Evolutionary conservation across 2,888 invertebrate genomes (phyloP).

Genomic region (Hypsopygia costalis): DNA sequence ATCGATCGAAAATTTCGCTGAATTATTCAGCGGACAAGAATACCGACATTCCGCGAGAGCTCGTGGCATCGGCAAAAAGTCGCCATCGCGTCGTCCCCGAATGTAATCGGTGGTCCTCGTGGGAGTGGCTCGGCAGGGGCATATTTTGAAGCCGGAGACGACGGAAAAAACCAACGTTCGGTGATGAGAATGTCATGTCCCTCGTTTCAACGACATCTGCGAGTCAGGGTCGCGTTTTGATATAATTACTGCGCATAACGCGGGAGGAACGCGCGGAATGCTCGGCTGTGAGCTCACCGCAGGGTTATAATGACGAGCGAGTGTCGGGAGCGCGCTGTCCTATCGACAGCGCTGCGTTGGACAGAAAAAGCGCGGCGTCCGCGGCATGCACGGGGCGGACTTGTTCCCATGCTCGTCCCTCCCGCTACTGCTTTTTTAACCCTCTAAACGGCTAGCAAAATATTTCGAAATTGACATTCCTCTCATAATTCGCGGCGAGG

Average conservation of each 20-base stretch:
- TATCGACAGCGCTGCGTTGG: conserved; percentile 44
- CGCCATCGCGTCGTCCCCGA: conserved; percentile 44
- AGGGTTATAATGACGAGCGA: conserved; percentile 69
- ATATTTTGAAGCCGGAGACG: conserved; percentile 50
- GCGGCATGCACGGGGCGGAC: conserved; percentile 59
- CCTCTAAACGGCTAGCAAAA: conserved; percentile 71
- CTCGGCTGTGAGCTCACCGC: conserved; percentile 73
- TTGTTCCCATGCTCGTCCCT: conserved; percentile 58
- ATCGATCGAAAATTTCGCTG: conserved; percentile 75
- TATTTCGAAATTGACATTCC: conserved; percentile 77
- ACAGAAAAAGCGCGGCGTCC: conserved; percentile 59
- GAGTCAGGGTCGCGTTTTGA: conserved; percentile 73
- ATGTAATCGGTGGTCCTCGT: conserved; percentile 58
- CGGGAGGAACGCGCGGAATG: conserved; percentile 67
- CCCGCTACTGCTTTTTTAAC: conserved; percentile 56
- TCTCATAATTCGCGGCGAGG: conserved; percentile 68
- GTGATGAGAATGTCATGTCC: conserved; percentile 81
- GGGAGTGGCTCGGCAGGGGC: conserved; percentile 57
- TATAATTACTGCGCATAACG: conserved; percentile 78
- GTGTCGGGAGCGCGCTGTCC: conserved; percentile 54
- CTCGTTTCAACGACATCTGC: conserved; percentile 77
- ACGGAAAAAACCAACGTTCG: conserved; percentile 66
- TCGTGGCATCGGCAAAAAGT: conserved; percentile 67
- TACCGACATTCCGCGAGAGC: conserved; percentile 62
- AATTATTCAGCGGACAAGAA: conserved; percentile 76